These are phyloP conservation scores for Coranthus polyacanthus DNA, from an alignment of 2,797 vertebrate genomes.

Conservation along the genomic window DNA sequence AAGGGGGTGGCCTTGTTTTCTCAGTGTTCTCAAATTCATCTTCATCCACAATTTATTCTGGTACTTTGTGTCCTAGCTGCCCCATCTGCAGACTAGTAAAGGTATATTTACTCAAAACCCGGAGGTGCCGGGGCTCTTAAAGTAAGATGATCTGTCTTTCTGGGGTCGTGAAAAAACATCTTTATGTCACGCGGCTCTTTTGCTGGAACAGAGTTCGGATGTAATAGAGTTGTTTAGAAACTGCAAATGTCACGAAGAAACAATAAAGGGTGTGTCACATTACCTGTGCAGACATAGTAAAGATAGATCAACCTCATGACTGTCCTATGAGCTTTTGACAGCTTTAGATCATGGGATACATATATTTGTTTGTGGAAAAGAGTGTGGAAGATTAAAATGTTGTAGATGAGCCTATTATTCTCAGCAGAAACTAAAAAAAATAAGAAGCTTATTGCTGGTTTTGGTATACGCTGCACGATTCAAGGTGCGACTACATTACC, in stretches of 20 bases:
- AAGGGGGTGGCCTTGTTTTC: slow-evolving; percentile 72
- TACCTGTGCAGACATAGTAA: background rate
- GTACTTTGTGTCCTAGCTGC: slow-evolving; percentile 44
- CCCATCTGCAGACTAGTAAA: background rate
- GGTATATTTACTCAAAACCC: slow-evolving; percentile 6
- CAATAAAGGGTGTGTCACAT: background rate
- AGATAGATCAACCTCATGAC: background rate
- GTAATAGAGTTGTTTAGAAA: background rate
- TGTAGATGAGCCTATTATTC: no score
- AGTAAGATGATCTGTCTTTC: background rate
- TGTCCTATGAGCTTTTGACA: no score
- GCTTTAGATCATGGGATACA: no score
- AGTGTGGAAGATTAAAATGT: no score
- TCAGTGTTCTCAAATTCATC: slow-evolving; percentile 49
- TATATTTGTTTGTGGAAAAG: no score
- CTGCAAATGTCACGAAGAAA: background rate
- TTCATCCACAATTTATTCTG: slow-evolving; percentile 33
- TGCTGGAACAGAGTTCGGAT: background rate
- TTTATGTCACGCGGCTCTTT: background rate
- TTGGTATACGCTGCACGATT: rapidly evolving
- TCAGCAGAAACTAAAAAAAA: background rate
- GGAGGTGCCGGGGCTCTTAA: background rate
- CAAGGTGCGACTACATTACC: slow-evolving; percentile 61
- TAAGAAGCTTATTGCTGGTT: no score
- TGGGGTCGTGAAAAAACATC: background rate